Evolutionary conservation across 1,140 invertebrate genomes (phyloP).

Genomic region (Galleria mellonella): DNA sequence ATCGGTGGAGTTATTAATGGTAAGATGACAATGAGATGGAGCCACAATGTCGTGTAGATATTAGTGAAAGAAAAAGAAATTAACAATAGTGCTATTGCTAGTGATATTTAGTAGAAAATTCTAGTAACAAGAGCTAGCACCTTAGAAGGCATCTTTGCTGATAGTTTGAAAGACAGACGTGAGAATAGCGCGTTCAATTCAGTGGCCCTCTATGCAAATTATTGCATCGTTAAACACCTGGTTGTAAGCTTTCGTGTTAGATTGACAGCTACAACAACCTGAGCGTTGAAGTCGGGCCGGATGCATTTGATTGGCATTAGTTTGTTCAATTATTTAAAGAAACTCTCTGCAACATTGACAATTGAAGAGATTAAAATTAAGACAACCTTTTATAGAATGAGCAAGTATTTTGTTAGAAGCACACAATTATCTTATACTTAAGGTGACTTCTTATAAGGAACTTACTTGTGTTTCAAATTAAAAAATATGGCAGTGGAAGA

Average conservation of each 20-base stretch:
- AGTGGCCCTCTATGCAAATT: constrained; percentile 64
- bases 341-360: neutral
- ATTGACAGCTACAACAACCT: constrained; percentile 35
- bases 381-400: no score
- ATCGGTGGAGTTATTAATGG: constrained; percentile 27
- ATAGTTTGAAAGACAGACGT: constrained; percentile 45
- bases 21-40: constrained; percentile 21
- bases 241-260: constrained; percentile 51
- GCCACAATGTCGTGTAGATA: neutral
- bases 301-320: constrained; percentile 60
- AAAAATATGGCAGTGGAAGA: no score
- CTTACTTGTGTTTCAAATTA: no score
- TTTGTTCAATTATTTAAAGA: constrained; percentile 43
- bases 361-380: no score
- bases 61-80: neutral
- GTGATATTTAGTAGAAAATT: constrained; percentile 1
- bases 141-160: constrained; percentile 46
- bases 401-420: no score
- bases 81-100: neutral
- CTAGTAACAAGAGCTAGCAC: constrained; percentile 3
- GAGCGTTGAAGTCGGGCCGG: constrained; percentile 34
- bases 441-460: no score
- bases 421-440: no score
- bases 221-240: constrained; percentile 71
- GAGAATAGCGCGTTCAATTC: constrained; percentile 54